phyloP scores from a whole-genome alignment of 2,888 invertebrate genomes.

The Willowsia nigromaculata region DNA sequence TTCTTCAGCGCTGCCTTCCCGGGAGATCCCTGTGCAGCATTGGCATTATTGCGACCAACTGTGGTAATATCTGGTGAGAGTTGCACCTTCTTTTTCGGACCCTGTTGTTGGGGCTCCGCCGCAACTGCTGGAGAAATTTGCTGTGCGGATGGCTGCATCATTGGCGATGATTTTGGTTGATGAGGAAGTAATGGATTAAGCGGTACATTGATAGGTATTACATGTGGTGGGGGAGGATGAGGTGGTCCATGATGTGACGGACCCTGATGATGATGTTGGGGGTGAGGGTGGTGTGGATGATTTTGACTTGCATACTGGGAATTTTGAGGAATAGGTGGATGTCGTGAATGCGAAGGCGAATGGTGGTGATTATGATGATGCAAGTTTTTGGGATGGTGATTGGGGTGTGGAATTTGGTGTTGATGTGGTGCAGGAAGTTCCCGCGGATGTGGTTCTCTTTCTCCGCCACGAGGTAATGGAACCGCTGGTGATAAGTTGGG shows the following conservation, averaged over 20 bases:
- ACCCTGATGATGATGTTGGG: slow-evolving; percentile 80
- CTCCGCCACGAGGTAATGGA: not conserved
- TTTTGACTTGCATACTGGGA: not conserved
- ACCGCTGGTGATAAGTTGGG: slow-evolving; percentile 45
- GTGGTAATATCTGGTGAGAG: slow-evolving; percentile 76
- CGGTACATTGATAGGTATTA: slow-evolving; percentile 64
- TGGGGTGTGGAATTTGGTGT: not conserved
- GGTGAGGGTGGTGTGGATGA: not conserved
- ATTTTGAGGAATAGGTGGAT: not conserved
- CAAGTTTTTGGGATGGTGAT: slow-evolving; percentile 15
- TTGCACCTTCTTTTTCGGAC: slow-evolving; percentile 74
- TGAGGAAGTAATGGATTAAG: slow-evolving; percentile 60
- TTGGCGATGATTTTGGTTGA: slow-evolving; percentile 40
- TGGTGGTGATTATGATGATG: slow-evolving; percentile 26
- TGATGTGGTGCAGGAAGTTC: not conserved
- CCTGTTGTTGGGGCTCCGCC: not conserved
- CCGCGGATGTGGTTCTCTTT: slow-evolving; percentile 45
- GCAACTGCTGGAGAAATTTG: slow-evolving; percentile 45
- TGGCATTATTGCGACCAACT: slow-evolving; percentile 12
- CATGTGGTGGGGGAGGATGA: slow-evolving; percentile 75
- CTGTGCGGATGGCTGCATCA: slow-evolving; percentile 50
- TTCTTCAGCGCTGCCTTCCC: slow-evolving; percentile 63
- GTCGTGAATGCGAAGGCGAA: not conserved
- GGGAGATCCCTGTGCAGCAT: slow-evolving; percentile 38
- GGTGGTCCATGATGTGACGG: slow-evolving; percentile 80